phyloP scores from a whole-genome alignment of 2,888 invertebrate genomes.

The Agrotis puta region DNA sequence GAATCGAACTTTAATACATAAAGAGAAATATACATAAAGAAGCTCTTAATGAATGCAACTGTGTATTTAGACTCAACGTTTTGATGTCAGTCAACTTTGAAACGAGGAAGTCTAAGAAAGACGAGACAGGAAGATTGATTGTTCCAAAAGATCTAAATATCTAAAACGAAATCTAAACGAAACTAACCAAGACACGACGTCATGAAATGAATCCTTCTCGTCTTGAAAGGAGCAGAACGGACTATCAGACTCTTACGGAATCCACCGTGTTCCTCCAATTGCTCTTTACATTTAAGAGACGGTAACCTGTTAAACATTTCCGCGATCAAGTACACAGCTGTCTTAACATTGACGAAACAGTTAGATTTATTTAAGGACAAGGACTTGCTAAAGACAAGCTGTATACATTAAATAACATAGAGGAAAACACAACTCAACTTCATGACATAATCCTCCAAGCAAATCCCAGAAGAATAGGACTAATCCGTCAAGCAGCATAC shows the following conservation, averaged over 20 bases:
- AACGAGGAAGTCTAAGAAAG: neutral
- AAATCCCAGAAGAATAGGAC: slow-evolving; percentile 36
- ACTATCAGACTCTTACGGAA: no score
- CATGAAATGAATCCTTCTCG: no score
- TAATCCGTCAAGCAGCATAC: slow-evolving; percentile 39
- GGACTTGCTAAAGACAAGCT: neutral
- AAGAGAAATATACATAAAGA: neutral
- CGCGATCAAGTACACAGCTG: no score
- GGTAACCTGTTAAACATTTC: no score
- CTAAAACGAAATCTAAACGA: no score
- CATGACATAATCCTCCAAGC: neutral
- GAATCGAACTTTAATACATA: no score
- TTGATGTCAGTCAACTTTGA: neutral
- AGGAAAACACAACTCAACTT: slow-evolving; percentile 14
- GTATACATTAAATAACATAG: neutral
- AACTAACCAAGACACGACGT: neutral
- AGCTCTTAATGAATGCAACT: neutral
- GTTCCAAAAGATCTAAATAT: no score
- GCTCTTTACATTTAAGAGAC: no score
- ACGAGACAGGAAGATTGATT: neutral
- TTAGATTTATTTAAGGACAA: neutral
- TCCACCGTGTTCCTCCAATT: no score
- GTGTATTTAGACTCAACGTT: neutral
- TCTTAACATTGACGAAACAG: neutral
- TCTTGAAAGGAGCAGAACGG: no score